Percentiles rank a stretch among this genome's conserved stretches.
These are phyloP conservation scores for Diabrotica virgifera DNA, from an alignment of 1,140 invertebrate genomes.

Conservation along the genomic window DNA sequence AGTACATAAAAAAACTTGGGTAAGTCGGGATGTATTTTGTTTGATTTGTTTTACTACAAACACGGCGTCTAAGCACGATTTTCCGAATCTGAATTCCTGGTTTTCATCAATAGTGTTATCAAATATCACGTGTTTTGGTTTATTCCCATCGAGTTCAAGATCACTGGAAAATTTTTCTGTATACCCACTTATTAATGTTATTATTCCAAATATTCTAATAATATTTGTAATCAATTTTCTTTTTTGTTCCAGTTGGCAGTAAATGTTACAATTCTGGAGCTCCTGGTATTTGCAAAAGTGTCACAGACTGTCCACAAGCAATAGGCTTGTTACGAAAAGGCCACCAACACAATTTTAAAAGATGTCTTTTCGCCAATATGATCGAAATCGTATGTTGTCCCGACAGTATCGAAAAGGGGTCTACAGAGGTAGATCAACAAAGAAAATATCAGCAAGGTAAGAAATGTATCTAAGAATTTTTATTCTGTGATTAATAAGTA, in stretches of 20 bases:
- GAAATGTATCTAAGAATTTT: neutral
- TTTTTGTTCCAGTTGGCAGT: slow-evolving; percentile 22
- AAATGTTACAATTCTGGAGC: slow-evolving; percentile 21
- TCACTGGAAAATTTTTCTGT: too few relatives aligned
- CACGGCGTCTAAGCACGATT: too few relatives aligned
- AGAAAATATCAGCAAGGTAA: slow-evolving; percentile 15
- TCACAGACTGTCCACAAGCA: slow-evolving; percentile 28
- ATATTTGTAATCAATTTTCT: neutral
- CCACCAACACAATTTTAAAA: slow-evolving; percentile 24
- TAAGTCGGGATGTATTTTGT: too few relatives aligned
- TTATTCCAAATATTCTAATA: too few relatives aligned
- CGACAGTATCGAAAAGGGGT: neutral
- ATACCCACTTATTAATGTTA: too few relatives aligned
- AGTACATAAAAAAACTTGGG: too few relatives aligned
- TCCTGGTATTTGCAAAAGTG: slow-evolving; percentile 27
- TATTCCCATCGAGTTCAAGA: too few relatives aligned
- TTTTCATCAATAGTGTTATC: too few relatives aligned
- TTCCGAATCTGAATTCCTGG: too few relatives aligned
- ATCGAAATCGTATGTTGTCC: slow-evolving; percentile 36
- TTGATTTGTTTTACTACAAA: too few relatives aligned
- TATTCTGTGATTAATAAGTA: too few relatives aligned
- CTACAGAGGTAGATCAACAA: neutral
- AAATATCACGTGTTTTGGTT: too few relatives aligned
- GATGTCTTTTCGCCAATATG: slow-evolving; percentile 31
- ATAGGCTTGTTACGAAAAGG: slow-evolving; percentile 21